Evolutionary conservation across 2,113 vertebrate species (phyloP).

Genomic region (Seriola quinqueradiata): DNA sequence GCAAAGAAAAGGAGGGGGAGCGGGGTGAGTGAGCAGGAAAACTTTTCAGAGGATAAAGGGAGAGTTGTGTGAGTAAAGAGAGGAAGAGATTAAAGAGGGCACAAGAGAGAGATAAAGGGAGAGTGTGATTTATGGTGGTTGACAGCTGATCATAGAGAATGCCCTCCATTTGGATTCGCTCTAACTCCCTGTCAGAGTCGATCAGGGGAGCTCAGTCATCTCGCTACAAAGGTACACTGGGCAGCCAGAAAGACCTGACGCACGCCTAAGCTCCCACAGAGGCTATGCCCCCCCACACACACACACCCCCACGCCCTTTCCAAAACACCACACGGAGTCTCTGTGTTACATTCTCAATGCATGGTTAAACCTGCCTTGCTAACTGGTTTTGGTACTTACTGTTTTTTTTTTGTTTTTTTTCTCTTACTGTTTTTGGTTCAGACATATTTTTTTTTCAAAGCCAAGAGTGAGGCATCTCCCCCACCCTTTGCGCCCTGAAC

Average conservation of each 20-base stretch:
- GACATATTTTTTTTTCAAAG: conserved; percentile 22
- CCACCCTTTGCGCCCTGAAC: conserved; percentile 58
- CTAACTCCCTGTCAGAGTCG: conserved; percentile 80
- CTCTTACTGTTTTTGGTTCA: background rate
- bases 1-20: conserved; percentile 19
- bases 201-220: conserved; percentile 81
- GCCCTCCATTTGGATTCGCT: conserved; percentile 76
- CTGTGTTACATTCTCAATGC: conserved; percentile 46
- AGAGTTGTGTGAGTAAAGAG: conserved; percentile 60
- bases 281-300: conserved; percentile 64
- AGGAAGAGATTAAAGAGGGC: conserved; percentile 68
- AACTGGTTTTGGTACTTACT: conserved; percentile 34
- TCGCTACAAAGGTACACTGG: conserved; percentile 79
- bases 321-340: conserved; percentile 39
- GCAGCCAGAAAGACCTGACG: conserved; percentile 74
- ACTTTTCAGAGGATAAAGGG: conserved; percentile 53
- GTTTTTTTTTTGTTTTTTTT: conserved; percentile 7
- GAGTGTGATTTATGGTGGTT: conserved; percentile 79
- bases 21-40: conserved; percentile 46
- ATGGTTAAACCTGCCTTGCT: conserved; percentile 44
- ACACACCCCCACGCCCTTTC: conserved; percentile 22
- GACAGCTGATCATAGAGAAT: conserved; percentile 84
- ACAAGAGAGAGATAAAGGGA: conserved; percentile 76
- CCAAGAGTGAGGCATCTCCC: conserved; percentile 48
- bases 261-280: conserved; percentile 74